Evolutionary conservation across 2,113 vertebrate species (phyloP).

Genomic region (Peromyscus polionotus): DNA sequence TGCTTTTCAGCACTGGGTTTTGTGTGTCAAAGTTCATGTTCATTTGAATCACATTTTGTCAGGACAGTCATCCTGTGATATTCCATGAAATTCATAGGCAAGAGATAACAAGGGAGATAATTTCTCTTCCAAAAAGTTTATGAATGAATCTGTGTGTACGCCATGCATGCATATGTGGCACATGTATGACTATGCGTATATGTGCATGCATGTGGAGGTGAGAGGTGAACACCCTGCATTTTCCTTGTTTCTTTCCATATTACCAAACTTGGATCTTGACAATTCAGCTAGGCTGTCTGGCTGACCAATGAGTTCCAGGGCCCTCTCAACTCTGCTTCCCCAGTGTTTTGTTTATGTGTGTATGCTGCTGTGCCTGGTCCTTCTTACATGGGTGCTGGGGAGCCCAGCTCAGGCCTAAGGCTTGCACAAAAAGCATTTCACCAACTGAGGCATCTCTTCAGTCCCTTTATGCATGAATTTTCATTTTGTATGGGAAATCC

Average conservation of each 20-base stretch:
- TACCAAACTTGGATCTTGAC: background rate
- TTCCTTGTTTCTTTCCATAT: background rate
- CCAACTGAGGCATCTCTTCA: background rate
- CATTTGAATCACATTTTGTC: background rate
- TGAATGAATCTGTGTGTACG: background rate
- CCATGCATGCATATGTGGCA: background rate
- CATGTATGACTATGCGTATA: background rate
- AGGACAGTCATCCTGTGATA: background rate
- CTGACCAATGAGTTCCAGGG: background rate
- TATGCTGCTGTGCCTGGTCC: background rate
- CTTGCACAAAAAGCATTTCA: background rate
- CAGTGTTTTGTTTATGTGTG: background rate
- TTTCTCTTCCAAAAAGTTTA: background rate
- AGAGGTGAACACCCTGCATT: background rate
- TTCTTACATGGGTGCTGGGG: background rate
- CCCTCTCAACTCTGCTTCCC: background rate
- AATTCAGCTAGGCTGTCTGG: background rate
- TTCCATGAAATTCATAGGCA: background rate
- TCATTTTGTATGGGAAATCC: background rate
- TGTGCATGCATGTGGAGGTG: background rate
- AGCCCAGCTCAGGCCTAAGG: background rate
- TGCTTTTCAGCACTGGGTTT: background rate
- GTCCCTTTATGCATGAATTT: background rate
- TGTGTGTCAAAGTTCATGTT: background rate
- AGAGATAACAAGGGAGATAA: background rate